A percentile compares a stretch with the other conserved stretches of the same genome.
phyloP scores from a whole-genome alignment of 2,888 invertebrate species.

The Lepidonotus clava region DNA sequence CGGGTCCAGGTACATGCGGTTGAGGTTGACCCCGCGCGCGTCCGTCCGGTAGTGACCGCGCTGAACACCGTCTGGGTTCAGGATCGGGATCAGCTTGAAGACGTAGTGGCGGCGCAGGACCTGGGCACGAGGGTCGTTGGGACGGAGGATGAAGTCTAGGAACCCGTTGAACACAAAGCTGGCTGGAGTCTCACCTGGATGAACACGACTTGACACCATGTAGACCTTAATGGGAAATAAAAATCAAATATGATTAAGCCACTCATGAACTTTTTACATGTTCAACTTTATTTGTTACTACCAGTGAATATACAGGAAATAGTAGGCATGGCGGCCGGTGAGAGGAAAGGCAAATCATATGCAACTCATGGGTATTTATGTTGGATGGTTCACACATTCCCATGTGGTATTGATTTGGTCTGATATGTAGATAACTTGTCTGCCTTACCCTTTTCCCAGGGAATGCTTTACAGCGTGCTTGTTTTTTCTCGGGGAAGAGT shows the following conservation, averaged over 20 bases:
- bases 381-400: no score
- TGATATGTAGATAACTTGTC: no score
- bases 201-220: constrained; percentile 92
- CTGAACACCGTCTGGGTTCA: constrained; percentile 95
- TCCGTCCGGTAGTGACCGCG: constrained; percentile 87
- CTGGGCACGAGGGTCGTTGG: constrained; percentile 88
- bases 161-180: constrained; percentile 95
- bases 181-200: constrained; percentile 95
- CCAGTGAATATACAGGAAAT: not conserved
- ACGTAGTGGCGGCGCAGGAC: constrained; percentile 86
- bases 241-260: not conserved
- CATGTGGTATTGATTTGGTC: no score
- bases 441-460: constrained; percentile 80
- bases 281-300: not conserved
- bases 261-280: not conserved
- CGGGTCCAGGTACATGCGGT: constrained; percentile 92
- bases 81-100: constrained; percentile 93
- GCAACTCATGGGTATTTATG: no score
- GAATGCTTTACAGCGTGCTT: constrained; percentile 88
- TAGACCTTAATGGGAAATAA: constrained; percentile 84
- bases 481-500: constrained; percentile 85
- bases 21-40: constrained; percentile 92
- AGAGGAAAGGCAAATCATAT: no score
- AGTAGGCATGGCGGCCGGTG: not conserved
- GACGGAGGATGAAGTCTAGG: constrained; percentile 87